Evolutionary conservation across 2,797 vertebrate species (phyloP).

Genomic region (Tolypeutes matacus): DNA sequence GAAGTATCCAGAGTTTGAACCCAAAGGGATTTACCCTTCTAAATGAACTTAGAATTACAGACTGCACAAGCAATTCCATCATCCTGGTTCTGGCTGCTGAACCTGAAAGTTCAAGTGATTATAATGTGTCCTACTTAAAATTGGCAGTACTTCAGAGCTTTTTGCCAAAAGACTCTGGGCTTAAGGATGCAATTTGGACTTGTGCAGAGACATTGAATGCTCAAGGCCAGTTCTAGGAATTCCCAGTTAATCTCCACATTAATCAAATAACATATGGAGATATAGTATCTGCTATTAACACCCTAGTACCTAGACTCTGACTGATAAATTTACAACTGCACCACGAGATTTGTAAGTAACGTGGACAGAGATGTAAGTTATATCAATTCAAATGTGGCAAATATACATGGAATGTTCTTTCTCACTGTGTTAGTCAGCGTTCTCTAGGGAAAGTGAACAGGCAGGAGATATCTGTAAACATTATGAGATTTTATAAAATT

Average conservation of each 20-base stretch:
- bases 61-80: not conserved
- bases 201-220: not conserved
- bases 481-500: too few relatives aligned
- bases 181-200: not conserved
- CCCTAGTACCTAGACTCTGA: not conserved
- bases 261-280: not conserved
- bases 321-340: slow-evolving; percentile 11
- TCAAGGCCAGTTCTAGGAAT: not conserved
- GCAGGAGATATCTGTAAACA: too few relatives aligned
- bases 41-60: slow-evolving; percentile 9
- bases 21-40: not conserved
- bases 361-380: slow-evolving; percentile 47
- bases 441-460: too few relatives aligned
- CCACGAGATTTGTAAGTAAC: not conserved
- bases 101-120: not conserved
- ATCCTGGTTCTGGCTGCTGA: not conserved
- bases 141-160: not conserved
- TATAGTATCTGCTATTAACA: not conserved
- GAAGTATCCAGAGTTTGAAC: not conserved
- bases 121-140: not conserved
- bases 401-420: slow-evolving; percentile 41
- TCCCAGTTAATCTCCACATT: not conserved
- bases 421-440: not conserved
- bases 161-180: not conserved
- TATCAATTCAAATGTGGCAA: not conserved